phyloP scores from a whole-genome alignment of 2,113 vertebrate genomes.

The Burhinus bistriatus region DNA sequence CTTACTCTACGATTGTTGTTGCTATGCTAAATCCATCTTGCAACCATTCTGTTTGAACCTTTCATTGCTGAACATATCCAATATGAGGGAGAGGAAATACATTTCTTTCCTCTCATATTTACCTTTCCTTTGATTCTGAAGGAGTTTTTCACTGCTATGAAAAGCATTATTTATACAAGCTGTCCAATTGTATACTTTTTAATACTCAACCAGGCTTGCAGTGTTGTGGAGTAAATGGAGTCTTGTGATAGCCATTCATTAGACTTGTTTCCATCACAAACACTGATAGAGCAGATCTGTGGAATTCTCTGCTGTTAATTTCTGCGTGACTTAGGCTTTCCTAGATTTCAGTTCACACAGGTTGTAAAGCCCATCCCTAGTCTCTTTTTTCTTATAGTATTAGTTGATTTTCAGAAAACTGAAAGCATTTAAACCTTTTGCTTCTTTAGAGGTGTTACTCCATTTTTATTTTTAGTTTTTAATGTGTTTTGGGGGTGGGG shows the following conservation, averaged over 20 bases:
- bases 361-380: background rate
- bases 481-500: accelerated
- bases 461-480: background rate
- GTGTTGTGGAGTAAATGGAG: background rate
- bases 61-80: background rate
- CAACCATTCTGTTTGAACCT: background rate
- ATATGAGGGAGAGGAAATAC: background rate
- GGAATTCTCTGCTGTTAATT: background rate
- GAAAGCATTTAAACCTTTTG: background rate
- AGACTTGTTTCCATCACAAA: background rate
- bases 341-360: background rate
- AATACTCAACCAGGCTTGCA: background rate
- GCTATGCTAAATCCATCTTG: background rate
- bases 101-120: background rate
- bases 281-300: background rate
- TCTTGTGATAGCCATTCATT: background rate
- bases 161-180: background rate
- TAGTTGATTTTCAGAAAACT: background rate
- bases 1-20: background rate
- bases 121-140: background rate
- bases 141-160: background rate
- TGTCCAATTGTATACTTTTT: background rate
- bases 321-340: background rate
- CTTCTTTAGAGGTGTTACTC: background rate
- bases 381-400: background rate